Evolutionary conservation across 2,797 vertebrate genomes (phyloP).

Genomic region (Bovichtus diacanthus): DNA sequence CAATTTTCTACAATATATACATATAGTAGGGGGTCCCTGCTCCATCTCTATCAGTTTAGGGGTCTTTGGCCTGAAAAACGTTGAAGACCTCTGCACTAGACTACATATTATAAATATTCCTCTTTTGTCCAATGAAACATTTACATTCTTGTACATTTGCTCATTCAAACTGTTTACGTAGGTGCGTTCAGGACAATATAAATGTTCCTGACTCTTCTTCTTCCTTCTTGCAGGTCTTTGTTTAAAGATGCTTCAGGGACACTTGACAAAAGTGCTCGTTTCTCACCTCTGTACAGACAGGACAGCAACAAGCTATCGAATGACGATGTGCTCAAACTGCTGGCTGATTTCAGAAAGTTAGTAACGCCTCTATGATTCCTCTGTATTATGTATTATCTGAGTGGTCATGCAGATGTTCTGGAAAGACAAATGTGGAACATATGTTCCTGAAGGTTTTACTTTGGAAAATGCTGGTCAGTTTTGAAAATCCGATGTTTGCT

Average conservation of each 20-base stretch:
- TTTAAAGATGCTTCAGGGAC: constrained; percentile 96
- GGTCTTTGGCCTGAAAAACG: no score
- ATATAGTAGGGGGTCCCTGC: no score
- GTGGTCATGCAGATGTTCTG: constrained; percentile 44
- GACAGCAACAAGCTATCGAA: constrained; percentile 97
- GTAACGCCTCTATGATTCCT: constrained; percentile 83
- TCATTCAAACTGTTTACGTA: not conserved
- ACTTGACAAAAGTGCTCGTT: constrained; percentile 93
- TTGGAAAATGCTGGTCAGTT: constrained; percentile 38
- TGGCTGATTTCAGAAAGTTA: constrained; percentile 97
- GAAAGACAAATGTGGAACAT: constrained; percentile 43
- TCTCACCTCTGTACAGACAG: constrained; percentile 95
- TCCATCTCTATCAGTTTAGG: no score
- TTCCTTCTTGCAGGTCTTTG: constrained; percentile 84
- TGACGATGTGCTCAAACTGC: constrained; percentile 96
- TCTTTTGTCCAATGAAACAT: not conserved
- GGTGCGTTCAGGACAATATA: not conserved
- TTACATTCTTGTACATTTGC: not conserved
- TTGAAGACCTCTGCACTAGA: no score
- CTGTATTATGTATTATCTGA: constrained; percentile 16
- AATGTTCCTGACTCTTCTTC: constrained; percentile 11
- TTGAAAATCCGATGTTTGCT: constrained; percentile 54
- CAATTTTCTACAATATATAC: no score
- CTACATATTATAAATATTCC: not conserved
- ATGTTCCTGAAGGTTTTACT: constrained; percentile 40